These are phyloP conservation scores for Metaphire vulgaris DNA, from an alignment of 1,140 invertebrate species.

Conservation along the genomic window DNA sequence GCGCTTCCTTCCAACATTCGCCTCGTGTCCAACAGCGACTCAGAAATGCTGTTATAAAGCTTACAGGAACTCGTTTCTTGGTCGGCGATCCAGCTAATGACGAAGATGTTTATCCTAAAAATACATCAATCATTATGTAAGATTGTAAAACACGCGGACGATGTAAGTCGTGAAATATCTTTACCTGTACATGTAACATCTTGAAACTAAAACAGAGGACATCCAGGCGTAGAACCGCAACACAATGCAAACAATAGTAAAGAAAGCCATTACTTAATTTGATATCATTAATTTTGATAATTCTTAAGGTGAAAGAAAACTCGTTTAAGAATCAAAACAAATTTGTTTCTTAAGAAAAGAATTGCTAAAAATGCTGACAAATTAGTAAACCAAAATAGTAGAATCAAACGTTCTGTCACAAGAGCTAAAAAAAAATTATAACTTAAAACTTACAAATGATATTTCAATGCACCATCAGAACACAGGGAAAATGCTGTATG, in stretches of 20 bases:
- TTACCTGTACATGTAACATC: background rate
- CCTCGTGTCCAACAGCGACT: conserved; percentile 38
- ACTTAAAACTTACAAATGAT: too few species aligned
- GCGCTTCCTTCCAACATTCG: conserved; percentile 26
- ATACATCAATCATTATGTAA: conserved; percentile 14
- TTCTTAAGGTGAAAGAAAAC: background rate
- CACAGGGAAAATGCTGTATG: too few species aligned
- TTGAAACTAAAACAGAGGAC: background rate
- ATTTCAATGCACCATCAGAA: too few species aligned
- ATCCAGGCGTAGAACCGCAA: conserved; percentile 3
- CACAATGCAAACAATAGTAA: background rate
- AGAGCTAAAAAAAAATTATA: too few species aligned
- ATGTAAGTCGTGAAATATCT: background rate
- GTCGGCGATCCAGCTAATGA: conserved; percentile 44
- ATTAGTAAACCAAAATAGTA: too few species aligned
- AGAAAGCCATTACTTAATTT: background rate
- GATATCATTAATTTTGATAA: background rate
- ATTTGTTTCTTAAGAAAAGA: too few species aligned
- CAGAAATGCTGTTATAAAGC: conserved; percentile 34
- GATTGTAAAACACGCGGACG: background rate
- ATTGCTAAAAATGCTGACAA: conserved; percentile 6
- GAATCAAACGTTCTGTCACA: too few species aligned
- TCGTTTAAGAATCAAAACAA: too few species aligned
- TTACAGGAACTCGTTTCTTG: conserved; percentile 41
- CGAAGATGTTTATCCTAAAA: conserved; percentile 46